phyloP scores from a whole-genome alignment of 64 coral and sea anemone species.

The Pocillopora damicornis region DNA sequence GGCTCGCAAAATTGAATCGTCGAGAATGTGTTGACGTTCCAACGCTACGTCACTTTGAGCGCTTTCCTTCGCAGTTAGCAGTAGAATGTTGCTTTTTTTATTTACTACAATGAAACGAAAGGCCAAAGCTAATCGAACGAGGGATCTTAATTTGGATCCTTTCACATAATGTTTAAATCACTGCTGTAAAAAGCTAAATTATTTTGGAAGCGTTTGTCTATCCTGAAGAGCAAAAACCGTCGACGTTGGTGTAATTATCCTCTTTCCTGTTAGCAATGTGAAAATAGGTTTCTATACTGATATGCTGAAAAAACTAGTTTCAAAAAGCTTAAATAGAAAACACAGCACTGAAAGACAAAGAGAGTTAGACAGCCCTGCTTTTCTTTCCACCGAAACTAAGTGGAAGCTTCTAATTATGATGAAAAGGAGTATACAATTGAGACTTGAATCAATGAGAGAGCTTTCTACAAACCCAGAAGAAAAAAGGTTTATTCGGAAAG shows the following conservation, averaged over 20 bases:
- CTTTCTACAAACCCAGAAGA: constrained; percentile 16
- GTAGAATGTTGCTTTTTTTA: not conserved
- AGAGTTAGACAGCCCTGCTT: not conserved
- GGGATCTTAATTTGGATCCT: not conserved
- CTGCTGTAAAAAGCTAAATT: not conserved
- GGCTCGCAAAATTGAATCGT: not conserved
- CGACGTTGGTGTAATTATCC: too few relatives aligned
- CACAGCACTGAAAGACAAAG: not conserved
- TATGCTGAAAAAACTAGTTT: not conserved
- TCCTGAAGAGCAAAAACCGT: too few relatives aligned
- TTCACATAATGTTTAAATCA: not conserved
- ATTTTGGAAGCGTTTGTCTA: not conserved
- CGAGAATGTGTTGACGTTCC: not conserved
- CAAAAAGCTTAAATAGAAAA: not conserved
- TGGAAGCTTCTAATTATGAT: constrained; percentile 5
- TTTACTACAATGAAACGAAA: not conserved
- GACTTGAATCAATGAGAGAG: constrained; percentile 1
- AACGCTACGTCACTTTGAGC: not conserved
- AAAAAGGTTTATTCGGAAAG: constrained; percentile 1
- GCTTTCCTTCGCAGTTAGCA: not conserved
- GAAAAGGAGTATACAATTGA: constrained; percentile 13
- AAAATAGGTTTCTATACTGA: not conserved
- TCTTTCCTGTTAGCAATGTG: not conserved
- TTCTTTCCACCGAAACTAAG: not conserved
- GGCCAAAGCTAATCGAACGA: not conserved